Evolutionary conservation across 2,888 invertebrate species (phyloP).

Genomic region (Sarcophaga carnaria): DNA sequence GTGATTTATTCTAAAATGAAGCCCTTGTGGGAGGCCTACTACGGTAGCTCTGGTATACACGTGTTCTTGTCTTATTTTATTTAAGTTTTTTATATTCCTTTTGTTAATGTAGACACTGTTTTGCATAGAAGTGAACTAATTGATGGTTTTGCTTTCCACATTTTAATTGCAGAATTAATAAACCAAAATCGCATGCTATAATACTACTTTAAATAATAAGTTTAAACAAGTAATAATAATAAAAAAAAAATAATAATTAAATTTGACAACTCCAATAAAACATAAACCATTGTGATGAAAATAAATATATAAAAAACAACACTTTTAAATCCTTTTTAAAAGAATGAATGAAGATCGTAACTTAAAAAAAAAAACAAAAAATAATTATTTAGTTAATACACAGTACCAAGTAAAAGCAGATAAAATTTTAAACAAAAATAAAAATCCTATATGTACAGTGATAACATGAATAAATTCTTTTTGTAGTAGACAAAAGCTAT

Average conservation of each 20-base stretch:
- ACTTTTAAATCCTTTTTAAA: conserved; percentile 46
- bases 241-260: conserved; percentile 28
- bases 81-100: conserved; percentile 1
- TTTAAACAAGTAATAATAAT: conserved; percentile 41
- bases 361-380: conserved; percentile 30
- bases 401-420: conserved; percentile 16
- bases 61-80: conserved; percentile 25
- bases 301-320: conserved; percentile 47
- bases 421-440: conserved; percentile 29
- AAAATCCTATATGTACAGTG: conserved; percentile 52
- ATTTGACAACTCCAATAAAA: conserved; percentile 47
- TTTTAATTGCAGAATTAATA: conserved; percentile 68
- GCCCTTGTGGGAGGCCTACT: neutral
- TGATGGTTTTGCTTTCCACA: conserved; percentile 64
- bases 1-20: neutral
- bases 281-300: conserved; percentile 58
- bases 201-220: conserved; percentile 38
- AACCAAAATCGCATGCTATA: conserved; percentile 61
- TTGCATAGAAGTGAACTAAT: conserved; percentile 62
- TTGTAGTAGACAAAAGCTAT: conserved; percentile 43
- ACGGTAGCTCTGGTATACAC: conserved; percentile 49
- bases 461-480: conserved; percentile 47
- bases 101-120: conserved; percentile 45
- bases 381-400: conserved; percentile 12
- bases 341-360: conserved; percentile 54